Conservation (phyloP, 2,113 vertebrate genomes). For the Heterocephalus glaber region DNA sequence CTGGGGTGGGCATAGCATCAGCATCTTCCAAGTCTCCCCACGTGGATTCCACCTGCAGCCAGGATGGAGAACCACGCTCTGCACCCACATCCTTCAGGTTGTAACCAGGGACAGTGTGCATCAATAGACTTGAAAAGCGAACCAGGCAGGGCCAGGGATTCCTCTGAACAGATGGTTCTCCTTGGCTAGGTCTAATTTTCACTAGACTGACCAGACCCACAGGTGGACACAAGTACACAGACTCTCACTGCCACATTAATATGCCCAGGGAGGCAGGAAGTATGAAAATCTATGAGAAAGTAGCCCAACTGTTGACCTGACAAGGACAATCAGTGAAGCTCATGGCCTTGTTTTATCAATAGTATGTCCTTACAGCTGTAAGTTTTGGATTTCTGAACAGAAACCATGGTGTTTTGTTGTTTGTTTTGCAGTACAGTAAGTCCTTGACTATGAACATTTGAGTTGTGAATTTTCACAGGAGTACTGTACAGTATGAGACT, state of each 20-base stretch:
- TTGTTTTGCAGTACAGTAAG: not conserved
- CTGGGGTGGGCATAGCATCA: not conserved
- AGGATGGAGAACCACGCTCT: accelerated
- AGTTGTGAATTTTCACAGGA: not conserved
- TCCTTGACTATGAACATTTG: not conserved
- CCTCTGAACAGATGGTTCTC: not conserved
- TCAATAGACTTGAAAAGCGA: not conserved
- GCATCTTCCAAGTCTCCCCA: no score
- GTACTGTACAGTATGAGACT: not conserved
- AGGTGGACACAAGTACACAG: not conserved
- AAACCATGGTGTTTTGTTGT: not conserved
- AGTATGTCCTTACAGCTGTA: not conserved
- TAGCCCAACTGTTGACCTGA: not conserved
- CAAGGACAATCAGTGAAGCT: not conserved
- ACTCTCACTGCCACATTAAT: not conserved
- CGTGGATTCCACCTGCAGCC: not conserved
- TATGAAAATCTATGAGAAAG: not conserved
- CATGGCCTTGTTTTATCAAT: no score
- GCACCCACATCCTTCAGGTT: no score
- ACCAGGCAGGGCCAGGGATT: not conserved
- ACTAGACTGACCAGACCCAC: not conserved
- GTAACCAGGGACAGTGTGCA: accelerated
- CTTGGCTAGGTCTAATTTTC: not conserved
- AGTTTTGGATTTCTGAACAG: not conserved
- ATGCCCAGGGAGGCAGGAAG: no score